These are phyloP conservation scores for Mnemiopsis leidyi DNA, from an alignment of 37 sponge, comb jelly and placozoan species.

Conservation along the genomic window DNA sequence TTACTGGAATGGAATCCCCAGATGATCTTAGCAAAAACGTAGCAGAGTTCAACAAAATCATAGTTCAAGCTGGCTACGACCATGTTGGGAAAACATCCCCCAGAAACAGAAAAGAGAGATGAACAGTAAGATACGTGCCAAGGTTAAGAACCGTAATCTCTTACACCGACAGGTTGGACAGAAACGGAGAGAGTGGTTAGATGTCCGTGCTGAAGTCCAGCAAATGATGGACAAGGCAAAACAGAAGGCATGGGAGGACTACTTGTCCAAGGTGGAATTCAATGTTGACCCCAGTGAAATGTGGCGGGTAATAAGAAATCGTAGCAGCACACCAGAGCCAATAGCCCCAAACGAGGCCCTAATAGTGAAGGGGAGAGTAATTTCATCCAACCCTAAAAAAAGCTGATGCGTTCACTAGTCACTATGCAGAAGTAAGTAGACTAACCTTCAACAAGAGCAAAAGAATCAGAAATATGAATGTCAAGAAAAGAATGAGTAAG, in stretches of 20 bases:
- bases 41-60: background rate
- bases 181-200: background rate
- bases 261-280: background rate
- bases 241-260: background rate
- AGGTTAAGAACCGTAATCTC: background rate
- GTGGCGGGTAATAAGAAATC: background rate
- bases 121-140: background rate
- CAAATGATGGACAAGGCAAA: background rate
- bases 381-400: background rate
- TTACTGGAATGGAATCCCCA: background rate
- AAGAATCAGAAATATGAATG: background rate
- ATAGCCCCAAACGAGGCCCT: background rate
- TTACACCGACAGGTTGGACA: background rate
- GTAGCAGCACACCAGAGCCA: background rate
- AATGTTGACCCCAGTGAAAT: background rate
- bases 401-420: background rate
- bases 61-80: background rate
- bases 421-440: background rate
- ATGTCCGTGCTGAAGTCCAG: background rate
- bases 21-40: background rate
- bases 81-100: constrained; percentile 28
- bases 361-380: background rate
- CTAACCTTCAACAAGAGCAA: background rate
- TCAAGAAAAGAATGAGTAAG: background rate
- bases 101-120: background rate